These are phyloP conservation scores for Passer domesticus DNA, from an alignment of 2,113 vertebrate species.

Conservation along the genomic window DNA sequence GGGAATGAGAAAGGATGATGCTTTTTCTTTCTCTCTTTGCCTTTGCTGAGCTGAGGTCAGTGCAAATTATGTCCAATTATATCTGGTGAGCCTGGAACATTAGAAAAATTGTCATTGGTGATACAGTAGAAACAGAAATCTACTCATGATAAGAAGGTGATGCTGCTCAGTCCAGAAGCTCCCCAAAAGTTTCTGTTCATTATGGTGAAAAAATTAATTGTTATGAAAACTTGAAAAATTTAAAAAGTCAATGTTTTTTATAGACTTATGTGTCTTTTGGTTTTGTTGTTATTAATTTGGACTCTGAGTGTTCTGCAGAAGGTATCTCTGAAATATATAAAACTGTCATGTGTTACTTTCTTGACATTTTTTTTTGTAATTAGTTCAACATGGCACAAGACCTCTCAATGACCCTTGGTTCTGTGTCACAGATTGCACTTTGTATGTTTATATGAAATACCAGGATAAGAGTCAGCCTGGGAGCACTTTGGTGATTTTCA, in stretches of 20 bases:
- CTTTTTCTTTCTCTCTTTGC: neutral
- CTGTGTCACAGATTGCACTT: slow-evolving; percentile 52
- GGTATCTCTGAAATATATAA: slow-evolving; percentile 18
- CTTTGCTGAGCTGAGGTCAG: neutral
- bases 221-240: neutral
- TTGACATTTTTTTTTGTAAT: slow-evolving; percentile 32
- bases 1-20: neutral
- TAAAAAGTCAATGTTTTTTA: neutral
- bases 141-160: neutral
- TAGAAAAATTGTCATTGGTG: neutral
- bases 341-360: neutral
- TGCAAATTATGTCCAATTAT: neutral
- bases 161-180: neutral
- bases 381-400: slow-evolving; percentile 41
- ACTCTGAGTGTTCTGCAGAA: neutral
- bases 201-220: fast-evolving
- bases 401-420: slow-evolving; percentile 22
- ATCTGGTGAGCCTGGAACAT: neutral
- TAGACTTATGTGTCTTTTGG: neutral
- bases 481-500: slow-evolving; percentile 20
- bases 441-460: slow-evolving; percentile 36
- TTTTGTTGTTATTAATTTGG: neutral
- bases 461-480: slow-evolving; percentile 38
- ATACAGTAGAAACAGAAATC: neutral
- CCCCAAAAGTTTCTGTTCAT: neutral